Conservation (phyloP, 2,888 invertebrate species). For the Labia minor region DNA sequence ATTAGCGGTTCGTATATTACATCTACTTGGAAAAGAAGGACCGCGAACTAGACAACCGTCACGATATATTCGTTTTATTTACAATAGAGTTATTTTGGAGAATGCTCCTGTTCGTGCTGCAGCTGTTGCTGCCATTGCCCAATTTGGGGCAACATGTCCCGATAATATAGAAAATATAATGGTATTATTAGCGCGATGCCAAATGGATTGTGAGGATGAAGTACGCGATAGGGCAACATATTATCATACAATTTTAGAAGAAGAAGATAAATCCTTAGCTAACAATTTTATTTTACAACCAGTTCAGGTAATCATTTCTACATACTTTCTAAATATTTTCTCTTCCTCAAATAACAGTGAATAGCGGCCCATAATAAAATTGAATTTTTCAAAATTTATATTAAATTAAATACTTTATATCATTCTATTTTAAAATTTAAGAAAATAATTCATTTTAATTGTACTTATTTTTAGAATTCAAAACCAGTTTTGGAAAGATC, state of each 20-base stretch:
- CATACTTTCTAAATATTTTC: too few relatives aligned
- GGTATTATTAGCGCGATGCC: conserved; percentile 72
- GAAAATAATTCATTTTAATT: too few relatives aligned
- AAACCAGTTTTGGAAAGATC: conserved; percentile 81
- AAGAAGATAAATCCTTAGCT: conserved; percentile 55
- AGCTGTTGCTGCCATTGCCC: conserved; percentile 93
- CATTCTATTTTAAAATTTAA: too few relatives aligned
- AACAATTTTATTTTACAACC: conserved; percentile 68
- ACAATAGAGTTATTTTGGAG: conserved; percentile 81
- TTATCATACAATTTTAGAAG: conserved; percentile 75
- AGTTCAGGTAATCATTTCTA: conserved; percentile 41
- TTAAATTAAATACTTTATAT: too few relatives aligned
- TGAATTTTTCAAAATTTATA: too few relatives aligned
- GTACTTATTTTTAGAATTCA: conserved; percentile 54
- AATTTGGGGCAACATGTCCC: conserved; percentile 93
- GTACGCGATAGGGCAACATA: conserved; percentile 96
- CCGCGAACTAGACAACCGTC: conserved; percentile 91
- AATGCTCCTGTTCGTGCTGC: conserved; percentile 92
- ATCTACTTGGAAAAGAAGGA: conserved; percentile 92
- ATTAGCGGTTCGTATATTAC: conserved; percentile 89
- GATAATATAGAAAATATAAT: conserved; percentile 74
- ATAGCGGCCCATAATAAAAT: not conserved
- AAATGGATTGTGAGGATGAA: conserved; percentile 96
- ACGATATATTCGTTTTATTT: conserved; percentile 50
- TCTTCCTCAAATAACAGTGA: conserved; percentile 18